Base-by-base conservation (phyloP, 1,140 invertebrate genomes). In the Bombus waltoni region DNA sequence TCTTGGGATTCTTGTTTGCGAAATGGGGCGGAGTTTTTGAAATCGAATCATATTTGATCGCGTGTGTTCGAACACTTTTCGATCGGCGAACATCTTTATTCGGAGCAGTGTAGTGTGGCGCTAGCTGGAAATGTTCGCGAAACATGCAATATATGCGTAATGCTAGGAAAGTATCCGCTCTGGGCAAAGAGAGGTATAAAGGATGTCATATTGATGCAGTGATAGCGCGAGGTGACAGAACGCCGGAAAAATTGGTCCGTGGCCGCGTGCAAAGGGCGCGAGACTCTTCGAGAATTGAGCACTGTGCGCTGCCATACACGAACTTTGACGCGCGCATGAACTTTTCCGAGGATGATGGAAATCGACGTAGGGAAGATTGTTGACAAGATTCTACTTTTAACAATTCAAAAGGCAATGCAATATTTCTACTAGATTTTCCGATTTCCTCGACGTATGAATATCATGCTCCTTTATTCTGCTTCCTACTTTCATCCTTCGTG, bases 191-290 rank as follows among this genome's bases (percentile, higher is more conserved):
- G 38, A 70, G 81, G 75, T 78, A 78, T 83, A 84, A 79, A 84
- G 83, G 66, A 84, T 47, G 59, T 79, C 65, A 84, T 84, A 84
- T 79, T 84, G 83, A 84, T 84, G 83, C 53, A 62, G 83, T 40
- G 83, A 79, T 72, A 38, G 76, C 40, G 35, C 11, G 38, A 35
- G 44, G 32, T 79, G 66, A 47, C 28, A 38, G 22, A 79, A 40
- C 13, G 47, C 28, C 13, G 40, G 47, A 35, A 25, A 47, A 42
- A 81, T 72, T 47, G 79, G 15, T 68, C 66, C 18, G 35, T 25
- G 3, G 28, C 6, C 38, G 47, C 42, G 18, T 44, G 70, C n/a
- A 44, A 73, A 76, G 28, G 42, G n/a, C 38, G 15, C 15, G 22
- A 28, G 22, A 74, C 32, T 13, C 25, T 68, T 40, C 13, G 4